Evolutionary conservation across 2,113 vertebrate genomes (phyloP), one percentile per base, ranked within the genome.

Genomic region (Parus major): DNA sequence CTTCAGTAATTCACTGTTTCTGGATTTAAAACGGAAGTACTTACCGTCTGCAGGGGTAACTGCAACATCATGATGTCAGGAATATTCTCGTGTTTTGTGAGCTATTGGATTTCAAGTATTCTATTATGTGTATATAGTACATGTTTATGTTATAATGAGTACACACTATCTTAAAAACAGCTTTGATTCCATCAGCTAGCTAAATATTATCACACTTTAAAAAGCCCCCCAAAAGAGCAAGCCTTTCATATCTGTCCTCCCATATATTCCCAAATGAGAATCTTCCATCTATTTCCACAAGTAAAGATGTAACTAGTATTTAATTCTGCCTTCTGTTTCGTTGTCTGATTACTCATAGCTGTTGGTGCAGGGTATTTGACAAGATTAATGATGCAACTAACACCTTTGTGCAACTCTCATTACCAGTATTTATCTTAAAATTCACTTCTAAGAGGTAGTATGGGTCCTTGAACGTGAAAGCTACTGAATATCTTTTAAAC

Each of bases 381-480:
- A 96, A 94, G 93, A 94, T 92, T 91, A 85, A 94, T 94, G 77
- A 50, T 61, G 72, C 13, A 61, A 31, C 52, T 94, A 91, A 91
- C 65, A 42, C 88, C 69, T 92, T 59, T 84, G 46, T 88, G 57
- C 65, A 85, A 42, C 60, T 84, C 52, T 94, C 65, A 82, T 96
- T 96, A 72, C 83, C 23, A 47, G 46, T 93, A 86, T 86, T 88
- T 88, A 88, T 92, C 56, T 93, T 82, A 75, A 89, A 95, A 92
- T 92, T 65, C n/a, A 65, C 69, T 92, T 84, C 86, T 46, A 60
- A 71, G 49, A 68, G 22, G 39, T 56, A 64, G 20, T 36, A 21
- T n/a, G 44, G 39, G 41, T 25, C 47, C 57, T 86, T 82, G 44
- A 75, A 53, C 9, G 5, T 47, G 33, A 84, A 84, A 94, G 44